Conservation (phyloP, 2,888 invertebrate species). For the Schrankia costaestrigalis region DNA sequence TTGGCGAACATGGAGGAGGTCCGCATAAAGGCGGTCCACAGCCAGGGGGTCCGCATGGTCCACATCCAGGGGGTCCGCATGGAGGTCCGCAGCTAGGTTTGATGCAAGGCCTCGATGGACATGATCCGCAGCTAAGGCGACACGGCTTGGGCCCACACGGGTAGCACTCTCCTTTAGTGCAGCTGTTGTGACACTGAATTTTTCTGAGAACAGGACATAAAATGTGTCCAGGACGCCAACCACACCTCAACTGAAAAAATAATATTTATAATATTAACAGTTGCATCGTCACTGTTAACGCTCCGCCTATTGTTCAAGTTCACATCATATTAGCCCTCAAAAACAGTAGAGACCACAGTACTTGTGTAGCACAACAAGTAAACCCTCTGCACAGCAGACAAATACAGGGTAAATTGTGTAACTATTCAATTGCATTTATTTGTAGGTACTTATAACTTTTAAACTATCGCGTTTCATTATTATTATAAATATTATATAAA, state of each 20-base stretch:
- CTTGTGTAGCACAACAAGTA: no score
- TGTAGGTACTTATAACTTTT: no score
- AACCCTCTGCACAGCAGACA: no score
- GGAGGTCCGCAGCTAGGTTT: conserved; percentile 19
- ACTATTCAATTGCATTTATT: no score
- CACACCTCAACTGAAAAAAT: conserved; percentile 60
- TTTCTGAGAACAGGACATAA: conserved; percentile 62
- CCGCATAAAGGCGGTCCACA: conserved; percentile 24
- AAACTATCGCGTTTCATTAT: no score
- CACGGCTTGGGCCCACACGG: conserved; percentile 23
- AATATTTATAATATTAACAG: not conserved
- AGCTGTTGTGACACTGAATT: conserved; percentile 64
- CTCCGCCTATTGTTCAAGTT: not conserved
- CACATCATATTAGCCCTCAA: no score
- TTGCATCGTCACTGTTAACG: no score
- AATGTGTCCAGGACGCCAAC: conserved; percentile 76
- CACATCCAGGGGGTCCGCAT: not conserved
- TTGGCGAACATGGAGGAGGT: conserved; percentile 11
- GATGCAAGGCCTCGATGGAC: not conserved
- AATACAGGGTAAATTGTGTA: no score
- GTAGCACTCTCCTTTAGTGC: conserved; percentile 47
- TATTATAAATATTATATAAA: no score
- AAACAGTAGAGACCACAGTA: no score
- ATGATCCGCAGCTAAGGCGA: not conserved
- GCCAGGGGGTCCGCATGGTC: not conserved